phyloP scores from a whole-genome alignment of 2,888 invertebrate species.

The Eudemis profundana region DNA sequence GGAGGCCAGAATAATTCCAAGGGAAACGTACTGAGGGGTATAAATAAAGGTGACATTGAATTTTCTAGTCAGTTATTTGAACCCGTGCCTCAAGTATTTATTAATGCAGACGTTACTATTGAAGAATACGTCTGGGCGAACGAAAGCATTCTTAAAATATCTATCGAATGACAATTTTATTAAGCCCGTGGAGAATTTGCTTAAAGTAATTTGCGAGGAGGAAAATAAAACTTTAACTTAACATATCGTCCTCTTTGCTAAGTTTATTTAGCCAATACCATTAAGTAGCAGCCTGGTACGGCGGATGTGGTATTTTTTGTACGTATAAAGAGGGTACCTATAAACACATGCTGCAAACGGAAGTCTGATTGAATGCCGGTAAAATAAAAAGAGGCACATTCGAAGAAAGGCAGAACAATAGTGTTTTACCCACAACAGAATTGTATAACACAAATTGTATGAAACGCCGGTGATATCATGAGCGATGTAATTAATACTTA shows the following conservation, averaged over 20 bases:
- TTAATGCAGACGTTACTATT: constrained; percentile 16
- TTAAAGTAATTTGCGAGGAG: neutral
- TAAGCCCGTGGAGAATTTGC: neutral
- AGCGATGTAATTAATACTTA: constrained; percentile 33
- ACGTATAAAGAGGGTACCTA: constrained; percentile 16
- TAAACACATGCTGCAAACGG: constrained; percentile 37
- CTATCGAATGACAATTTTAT: constrained; percentile 9
- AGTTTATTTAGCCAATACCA: constrained; percentile 29
- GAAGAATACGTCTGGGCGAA: constrained; percentile 23
- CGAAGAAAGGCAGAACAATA: constrained; percentile 41
- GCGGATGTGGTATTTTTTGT: constrained; percentile 43
- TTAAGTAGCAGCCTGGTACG: constrained; percentile 29
- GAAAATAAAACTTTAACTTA: neutral
- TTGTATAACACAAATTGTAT: constrained; percentile 35
- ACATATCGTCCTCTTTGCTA: neutral
- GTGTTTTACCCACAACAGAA: constrained; percentile 40
- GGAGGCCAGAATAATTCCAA: constrained; percentile 27
- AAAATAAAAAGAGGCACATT: constrained; percentile 37
- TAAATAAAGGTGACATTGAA: constrained; percentile 43
- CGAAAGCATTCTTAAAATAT: constrained; percentile 14
- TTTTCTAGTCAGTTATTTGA: constrained; percentile 35
- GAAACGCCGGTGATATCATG: constrained; percentile 29
- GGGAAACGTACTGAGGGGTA: constrained; percentile 26
- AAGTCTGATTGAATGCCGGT: constrained; percentile 38
- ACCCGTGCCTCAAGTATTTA: constrained; percentile 26